Evolutionary conservation across 1,140 invertebrate genomes (phyloP).

Genomic region (Trichomalopsis sarcophagae): DNA sequence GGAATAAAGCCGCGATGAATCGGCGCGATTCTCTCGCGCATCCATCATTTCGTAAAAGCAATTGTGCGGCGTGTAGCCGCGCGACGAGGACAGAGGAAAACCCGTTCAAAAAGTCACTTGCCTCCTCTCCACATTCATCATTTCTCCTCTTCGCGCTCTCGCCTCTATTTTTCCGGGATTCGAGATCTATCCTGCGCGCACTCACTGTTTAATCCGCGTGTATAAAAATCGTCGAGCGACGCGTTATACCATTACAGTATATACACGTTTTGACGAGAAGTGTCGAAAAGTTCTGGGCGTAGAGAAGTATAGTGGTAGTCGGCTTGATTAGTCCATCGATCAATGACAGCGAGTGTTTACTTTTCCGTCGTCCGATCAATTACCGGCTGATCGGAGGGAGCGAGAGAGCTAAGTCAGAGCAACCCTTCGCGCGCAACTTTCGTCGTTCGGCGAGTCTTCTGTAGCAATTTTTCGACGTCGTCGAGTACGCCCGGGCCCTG

Average conservation of each 20-base stretch:
- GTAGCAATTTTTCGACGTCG: slow-evolving; percentile 39
- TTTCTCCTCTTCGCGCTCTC: neutral
- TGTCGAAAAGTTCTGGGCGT: neutral
- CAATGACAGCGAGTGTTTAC: slow-evolving; percentile 64
- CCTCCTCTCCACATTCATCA: slow-evolving; percentile 25
- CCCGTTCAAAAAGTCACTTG: slow-evolving; percentile 22
- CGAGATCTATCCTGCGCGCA: neutral
- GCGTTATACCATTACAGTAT: no score
- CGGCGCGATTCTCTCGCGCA: neutral
- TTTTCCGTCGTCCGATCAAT: slow-evolving; percentile 65
- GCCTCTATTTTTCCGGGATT: slow-evolving; percentile 12
- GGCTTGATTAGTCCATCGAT: slow-evolving; percentile 69
- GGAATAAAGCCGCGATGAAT: slow-evolving; percentile 18
- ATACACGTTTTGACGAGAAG: neutral
- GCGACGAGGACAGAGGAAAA: neutral
- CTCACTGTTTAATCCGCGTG: slow-evolving; percentile 24
- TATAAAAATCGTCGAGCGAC: no score
- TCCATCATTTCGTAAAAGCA: slow-evolving; percentile 26
- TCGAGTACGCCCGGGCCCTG: neutral
- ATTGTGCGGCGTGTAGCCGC: neutral
- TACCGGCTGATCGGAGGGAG: slow-evolving; percentile 61
- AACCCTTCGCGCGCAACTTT: slow-evolving; percentile 12
- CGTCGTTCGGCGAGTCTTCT: neutral
- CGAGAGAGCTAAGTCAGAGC: slow-evolving; percentile 5
- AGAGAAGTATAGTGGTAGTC: no score